Evolutionary conservation across 1,140 invertebrate species (phyloP).

Genomic region (Drepana arcuata): DNA sequence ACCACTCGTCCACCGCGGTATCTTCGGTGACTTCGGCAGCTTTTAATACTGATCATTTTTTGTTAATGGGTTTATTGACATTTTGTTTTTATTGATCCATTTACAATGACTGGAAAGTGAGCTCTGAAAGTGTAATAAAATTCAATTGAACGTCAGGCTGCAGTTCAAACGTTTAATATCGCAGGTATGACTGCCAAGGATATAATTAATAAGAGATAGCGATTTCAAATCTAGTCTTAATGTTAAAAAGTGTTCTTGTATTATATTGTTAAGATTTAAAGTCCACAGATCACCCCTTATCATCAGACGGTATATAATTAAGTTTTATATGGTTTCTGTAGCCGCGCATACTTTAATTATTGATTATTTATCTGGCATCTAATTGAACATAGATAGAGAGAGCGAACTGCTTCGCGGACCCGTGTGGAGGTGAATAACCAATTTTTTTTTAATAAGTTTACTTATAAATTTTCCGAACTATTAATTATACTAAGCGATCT

Average conservation of each 20-base stretch:
- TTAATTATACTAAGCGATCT: too few species aligned
- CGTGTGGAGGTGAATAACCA: too few species aligned
- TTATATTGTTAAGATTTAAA: not conserved
- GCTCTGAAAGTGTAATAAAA: not conserved
- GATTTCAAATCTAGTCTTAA: not conserved
- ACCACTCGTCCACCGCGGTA: not conserved
- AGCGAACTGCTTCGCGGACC: too few species aligned
- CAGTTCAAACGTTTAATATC: constrained; percentile 22
- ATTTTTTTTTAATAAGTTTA: too few species aligned
- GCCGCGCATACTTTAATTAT: not conserved
- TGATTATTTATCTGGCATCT: not conserved
- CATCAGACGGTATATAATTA: not conserved
- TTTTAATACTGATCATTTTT: not conserved
- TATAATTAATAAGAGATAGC: constrained; percentile 1
- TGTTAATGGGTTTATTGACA: not conserved
- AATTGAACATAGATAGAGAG: too few species aligned
- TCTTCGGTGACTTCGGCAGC: not conserved
- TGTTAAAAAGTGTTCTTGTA: not conserved
- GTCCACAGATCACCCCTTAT: not conserved
- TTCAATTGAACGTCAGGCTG: not conserved
- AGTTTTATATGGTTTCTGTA: not conserved
- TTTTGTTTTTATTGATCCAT: not conserved
- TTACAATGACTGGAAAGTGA: not conserved
- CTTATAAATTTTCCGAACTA: too few species aligned
- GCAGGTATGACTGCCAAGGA: constrained; percentile 9